Evolutionary conservation across 2,888 invertebrate species (phyloP).

Genomic region (Coenonympha arcania): DNA sequence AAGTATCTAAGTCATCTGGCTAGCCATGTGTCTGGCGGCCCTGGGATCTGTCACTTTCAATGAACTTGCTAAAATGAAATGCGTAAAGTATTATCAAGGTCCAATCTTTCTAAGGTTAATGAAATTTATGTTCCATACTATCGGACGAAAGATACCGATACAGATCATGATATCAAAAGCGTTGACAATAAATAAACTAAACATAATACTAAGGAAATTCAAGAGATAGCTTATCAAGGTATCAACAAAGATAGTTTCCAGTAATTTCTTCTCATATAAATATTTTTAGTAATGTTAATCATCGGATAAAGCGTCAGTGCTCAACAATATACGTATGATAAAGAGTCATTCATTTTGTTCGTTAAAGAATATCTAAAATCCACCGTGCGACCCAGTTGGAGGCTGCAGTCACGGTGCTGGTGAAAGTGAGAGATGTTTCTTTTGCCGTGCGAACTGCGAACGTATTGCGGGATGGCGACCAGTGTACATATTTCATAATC

Average conservation of each 20-base stretch:
- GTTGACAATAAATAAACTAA: too few species aligned
- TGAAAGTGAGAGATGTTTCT: constrained; percentile 62
- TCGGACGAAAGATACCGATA: neutral
- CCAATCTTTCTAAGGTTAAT: neutral
- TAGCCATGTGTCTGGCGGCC: too few species aligned
- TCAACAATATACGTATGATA: constrained; percentile 32
- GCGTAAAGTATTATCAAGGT: neutral
- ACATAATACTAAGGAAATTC: neutral
- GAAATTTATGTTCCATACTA: neutral
- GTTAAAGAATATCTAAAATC: constrained; percentile 37
- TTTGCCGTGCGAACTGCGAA: constrained; percentile 38
- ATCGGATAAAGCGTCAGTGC: constrained; percentile 25
- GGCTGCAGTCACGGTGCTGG: constrained; percentile 41
- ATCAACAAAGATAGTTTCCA: constrained; percentile 15
- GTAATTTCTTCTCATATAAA: constrained; percentile 16
- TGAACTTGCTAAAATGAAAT: too few species aligned
- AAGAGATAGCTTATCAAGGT: constrained; percentile 9
- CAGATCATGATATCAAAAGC: too few species aligned
- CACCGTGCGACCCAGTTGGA: constrained; percentile 50
- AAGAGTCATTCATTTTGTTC: constrained; percentile 27
- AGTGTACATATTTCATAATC: constrained; percentile 61
- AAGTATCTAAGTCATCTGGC: neutral
- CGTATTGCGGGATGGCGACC: constrained; percentile 36
- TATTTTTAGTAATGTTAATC: constrained; percentile 8
- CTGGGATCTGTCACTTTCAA: too few species aligned